Evolutionary conservation across 2,888 invertebrate genomes (phyloP), one percentile per base, ranked within the genome.

Genomic region (Agapetus fuscipes): DNA sequence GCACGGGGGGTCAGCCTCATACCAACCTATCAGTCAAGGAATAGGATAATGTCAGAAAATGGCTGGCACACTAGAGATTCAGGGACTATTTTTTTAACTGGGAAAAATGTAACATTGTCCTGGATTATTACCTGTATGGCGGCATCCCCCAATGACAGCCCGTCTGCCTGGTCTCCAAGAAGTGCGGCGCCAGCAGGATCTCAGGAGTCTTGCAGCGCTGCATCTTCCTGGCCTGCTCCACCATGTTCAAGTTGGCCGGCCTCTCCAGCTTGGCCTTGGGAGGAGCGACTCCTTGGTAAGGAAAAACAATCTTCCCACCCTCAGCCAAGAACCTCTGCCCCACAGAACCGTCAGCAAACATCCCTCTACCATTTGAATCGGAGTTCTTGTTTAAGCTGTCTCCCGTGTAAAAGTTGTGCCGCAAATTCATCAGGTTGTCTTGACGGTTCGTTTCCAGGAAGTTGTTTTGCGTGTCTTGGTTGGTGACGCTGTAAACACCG

Each of bases 171-270:
- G 50, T 59, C 42, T 76, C 74, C 36, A 83, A 57, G 56, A 80
- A 83, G 49, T 82, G 78, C 11, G 88, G 87, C 1, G 85, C 80
- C 15, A 88, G 60, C 20, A 88, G 61, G 25, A 88, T 78, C 64
- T 88, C 87, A 0, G 86, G 83, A 0, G 85, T 84, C 49, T 83
- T 73, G 34, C 80, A 77, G 32, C 78, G 61, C 34, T 68, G 67
- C 41, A 61, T 57, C 33, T 62, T 60, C 37, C 64, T 61, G n/a
- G 43, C 36, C 27, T 48, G 48, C 30, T 48, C 48, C 25, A 39
- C 43, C 17, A 43, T 20, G 31, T 61, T 60, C 6, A 61, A 17
- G 25, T 39, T 39, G 11, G 37, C 9, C 10, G 49, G 41, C 30
- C 53, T 52, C 37, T 55, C 54, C n/a, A 54, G 50, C 46, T 76